phyloP scores from a whole-genome alignment of 2,888 invertebrate species.

The Drosophila demipolita region DNA sequence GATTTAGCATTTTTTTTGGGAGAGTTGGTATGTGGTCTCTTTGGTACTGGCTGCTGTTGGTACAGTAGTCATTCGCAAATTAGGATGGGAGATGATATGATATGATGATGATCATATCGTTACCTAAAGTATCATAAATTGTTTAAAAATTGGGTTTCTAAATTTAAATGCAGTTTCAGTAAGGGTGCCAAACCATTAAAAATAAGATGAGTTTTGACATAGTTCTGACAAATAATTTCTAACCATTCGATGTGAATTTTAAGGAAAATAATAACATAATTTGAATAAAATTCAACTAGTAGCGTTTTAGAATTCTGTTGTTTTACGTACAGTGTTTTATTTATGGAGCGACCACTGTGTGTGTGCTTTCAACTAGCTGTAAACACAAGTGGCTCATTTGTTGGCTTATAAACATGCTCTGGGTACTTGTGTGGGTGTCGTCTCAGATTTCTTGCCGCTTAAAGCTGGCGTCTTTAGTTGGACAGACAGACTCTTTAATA shows the following conservation, averaged over 20 bases:
- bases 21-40: neutral
- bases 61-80: neutral
- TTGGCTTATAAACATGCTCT: conserved; percentile 5
- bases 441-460: neutral
- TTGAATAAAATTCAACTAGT: neutral
- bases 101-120: neutral
- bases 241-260: neutral
- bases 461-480: neutral
- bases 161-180: neutral
- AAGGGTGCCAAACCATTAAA: neutral
- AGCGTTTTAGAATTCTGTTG: neutral
- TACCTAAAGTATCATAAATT: neutral
- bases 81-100: neutral
- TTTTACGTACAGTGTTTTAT: neutral
- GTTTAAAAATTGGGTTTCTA: neutral
- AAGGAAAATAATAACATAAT: neutral
- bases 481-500: conserved; percentile 11
- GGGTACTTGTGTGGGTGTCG: neutral
- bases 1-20: conserved; percentile 23
- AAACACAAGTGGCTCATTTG: conserved; percentile 55
- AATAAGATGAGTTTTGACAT: neutral
- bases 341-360: conserved; percentile 7
- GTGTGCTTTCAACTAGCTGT: conserved; percentile 8
- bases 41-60: conserved; percentile 23
- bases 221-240: neutral